Percentiles rank a stretch among this genome's conserved stretches.
phyloP scores from a whole-genome alignment of 2,888 invertebrate genomes.

The Phlogophora meticulosa region DNA sequence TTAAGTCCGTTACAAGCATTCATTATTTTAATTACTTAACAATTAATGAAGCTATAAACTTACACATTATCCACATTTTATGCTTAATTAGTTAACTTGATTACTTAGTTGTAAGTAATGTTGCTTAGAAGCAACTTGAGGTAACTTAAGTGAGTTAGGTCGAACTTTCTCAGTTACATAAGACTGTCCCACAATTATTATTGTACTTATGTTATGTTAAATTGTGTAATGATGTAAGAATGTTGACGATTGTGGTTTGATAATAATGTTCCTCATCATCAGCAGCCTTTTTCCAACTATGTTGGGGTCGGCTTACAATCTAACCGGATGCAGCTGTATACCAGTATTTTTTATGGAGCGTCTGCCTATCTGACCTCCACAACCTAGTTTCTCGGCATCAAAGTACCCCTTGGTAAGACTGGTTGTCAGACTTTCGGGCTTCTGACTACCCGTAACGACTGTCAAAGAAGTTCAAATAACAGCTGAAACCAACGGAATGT shows the following conservation, averaged over 20 bases:
- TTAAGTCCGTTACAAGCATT: not conserved
- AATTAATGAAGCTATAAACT: slow-evolving; percentile 23
- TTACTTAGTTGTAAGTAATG: slow-evolving; percentile 12
- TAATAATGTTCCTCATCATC: slow-evolving; percentile 5
- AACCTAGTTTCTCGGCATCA: no score
- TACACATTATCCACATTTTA: slow-evolving; percentile 7
- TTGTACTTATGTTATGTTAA: slow-evolving; percentile 12
- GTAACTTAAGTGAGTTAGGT: slow-evolving; percentile 9
- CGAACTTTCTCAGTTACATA: slow-evolving; percentile 51
- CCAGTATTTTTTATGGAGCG: no score
- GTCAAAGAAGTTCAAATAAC: no score
- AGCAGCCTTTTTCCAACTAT: no score
- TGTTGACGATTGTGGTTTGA: slow-evolving; percentile 7
- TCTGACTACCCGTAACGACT: no score
- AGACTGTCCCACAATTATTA: slow-evolving; percentile 28
- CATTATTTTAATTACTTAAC: slow-evolving; percentile 6
- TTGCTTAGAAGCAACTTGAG: slow-evolving; percentile 26
- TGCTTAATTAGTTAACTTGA: slow-evolving; percentile 39
- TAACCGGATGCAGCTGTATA: no score
- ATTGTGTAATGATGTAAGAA: slow-evolving; percentile 40
- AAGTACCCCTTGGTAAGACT: no score
- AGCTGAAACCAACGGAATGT: no score
- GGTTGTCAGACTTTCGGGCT: no score
- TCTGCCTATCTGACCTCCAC: no score
- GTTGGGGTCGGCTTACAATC: no score